phyloP scores from a whole-genome alignment of 30 jellyfish, hydroid and myxozoan genomes.

The Rhopilema esculentum region DNA sequence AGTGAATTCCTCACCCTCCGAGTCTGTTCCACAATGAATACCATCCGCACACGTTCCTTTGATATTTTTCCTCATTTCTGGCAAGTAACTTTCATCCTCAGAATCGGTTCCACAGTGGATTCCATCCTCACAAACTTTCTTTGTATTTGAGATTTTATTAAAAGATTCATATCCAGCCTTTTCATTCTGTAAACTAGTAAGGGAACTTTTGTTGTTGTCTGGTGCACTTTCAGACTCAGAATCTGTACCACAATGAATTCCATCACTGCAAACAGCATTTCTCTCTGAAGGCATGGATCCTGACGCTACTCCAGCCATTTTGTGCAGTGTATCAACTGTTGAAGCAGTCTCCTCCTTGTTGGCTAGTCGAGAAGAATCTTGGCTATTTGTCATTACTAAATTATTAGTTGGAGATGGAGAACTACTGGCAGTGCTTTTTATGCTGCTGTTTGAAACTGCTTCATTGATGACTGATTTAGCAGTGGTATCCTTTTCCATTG shows the following conservation, averaged over 20 bases:
- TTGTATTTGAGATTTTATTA: background rate
- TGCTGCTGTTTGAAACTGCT: background rate
- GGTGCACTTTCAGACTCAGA: conserved; percentile 50
- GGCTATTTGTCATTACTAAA: background rate
- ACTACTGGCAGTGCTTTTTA: background rate
- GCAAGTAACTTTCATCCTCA: conserved; percentile 57
- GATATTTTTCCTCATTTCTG: background rate
- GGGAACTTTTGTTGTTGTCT: background rate
- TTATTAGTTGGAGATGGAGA: background rate
- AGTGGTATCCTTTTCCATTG: background rate
- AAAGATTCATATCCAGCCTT: background rate
- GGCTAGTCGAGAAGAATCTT: background rate
- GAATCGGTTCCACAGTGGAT: conserved; percentile 82
- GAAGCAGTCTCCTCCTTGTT: background rate
- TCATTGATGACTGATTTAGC: background rate
- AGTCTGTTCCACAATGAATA: conserved; percentile 80
- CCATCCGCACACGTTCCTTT: conserved; percentile 64
- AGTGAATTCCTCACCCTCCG: conserved; percentile 60
- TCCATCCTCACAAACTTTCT: conserved; percentile 59
- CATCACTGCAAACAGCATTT: conserved; percentile 52
- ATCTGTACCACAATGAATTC: conserved; percentile 81
- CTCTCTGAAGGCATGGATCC: background rate
- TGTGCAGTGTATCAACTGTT: background rate
- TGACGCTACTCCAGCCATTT: no score
- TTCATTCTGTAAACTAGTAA: background rate